Evolutionary conservation across 2,888 invertebrate genomes (phyloP).

Genomic region (Scaptomyza flava): DNA sequence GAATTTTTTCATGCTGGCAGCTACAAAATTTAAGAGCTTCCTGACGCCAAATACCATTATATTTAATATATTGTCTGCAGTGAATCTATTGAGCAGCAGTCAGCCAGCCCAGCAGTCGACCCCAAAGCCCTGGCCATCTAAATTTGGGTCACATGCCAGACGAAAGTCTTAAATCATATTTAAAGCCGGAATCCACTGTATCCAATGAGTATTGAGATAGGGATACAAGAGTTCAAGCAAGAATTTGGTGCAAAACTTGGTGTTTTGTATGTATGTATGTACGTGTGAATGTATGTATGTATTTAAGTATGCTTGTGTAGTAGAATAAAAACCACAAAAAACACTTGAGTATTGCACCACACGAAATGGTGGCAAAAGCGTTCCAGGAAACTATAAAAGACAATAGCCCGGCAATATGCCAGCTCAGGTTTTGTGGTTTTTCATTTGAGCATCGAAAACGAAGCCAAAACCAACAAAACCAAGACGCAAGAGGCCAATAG

Average conservation of each 20-base stretch:
- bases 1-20: conserved; percentile 22
- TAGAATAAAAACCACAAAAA: conserved; percentile 55
- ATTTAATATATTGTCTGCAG: conserved; percentile 59
- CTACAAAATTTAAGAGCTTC: conserved; percentile 50
- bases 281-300: neutral
- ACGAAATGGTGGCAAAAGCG: conserved; percentile 53
- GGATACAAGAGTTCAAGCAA: conserved; percentile 8
- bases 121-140: conserved; percentile 42
- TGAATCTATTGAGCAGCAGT: conserved; percentile 47
- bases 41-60: conserved; percentile 57
- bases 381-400: conserved; percentile 79
- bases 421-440: conserved; percentile 80
- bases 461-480: conserved; percentile 31
- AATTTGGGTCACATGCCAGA: conserved; percentile 65
- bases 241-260: conserved; percentile 36
- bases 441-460: conserved; percentile 46
- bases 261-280: conserved; percentile 7
- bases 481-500: neutral
- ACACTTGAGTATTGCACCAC: conserved; percentile 64
- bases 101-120: conserved; percentile 19
- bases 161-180: conserved; percentile 75
- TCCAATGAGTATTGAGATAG: conserved; percentile 12
- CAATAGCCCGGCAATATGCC: conserved; percentile 78
- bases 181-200: conserved; percentile 52
- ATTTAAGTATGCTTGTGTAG: neutral